Base-by-base conservation (phyloP, 2,797 vertebrate species). In the Chaenodraco wilsoni region DNA sequence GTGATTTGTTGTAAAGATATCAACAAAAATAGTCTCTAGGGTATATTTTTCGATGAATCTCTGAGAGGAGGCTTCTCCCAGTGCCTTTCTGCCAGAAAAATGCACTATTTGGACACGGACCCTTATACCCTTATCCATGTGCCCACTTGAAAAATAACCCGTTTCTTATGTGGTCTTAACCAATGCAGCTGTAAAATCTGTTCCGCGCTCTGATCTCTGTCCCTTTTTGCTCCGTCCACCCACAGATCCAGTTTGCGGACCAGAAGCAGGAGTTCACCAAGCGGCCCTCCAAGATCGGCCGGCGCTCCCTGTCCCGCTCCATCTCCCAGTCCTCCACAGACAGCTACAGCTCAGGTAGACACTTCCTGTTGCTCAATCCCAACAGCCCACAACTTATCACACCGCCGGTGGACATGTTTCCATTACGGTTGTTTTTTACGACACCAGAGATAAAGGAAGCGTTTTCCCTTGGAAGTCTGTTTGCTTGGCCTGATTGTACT, bases 181-280 rank as follows among this genome's bases (percentile, higher is more conserved):
- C 1, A 11, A 40, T 15, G 6, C 45, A 10, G 3, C 37, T 15
- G 12, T 46, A 17, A 37, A 58, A 63, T 46, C 31, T 7, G 15
- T 49, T 62, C 15, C 0, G 15, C 56, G 11, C 73, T 64, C 65
- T 84, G 68, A 71, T 69, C 45, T 68, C 33, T 27, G 3, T 21
- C 40, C 15, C 2, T 19, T 17, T 19, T 14, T 68, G n/a, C 11
- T 27, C 44, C 45, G 59, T 81, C 44, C 59, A 1, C 65, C 71
- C 69, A 33, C 96, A 99, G 96, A 99, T 99, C 93, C 98, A 99
- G 83, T 99, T 99, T 86, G 98, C 98, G 8, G 98, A 99, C 93
- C 98, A 99, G 83, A 99, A 99, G 84, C 96, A 98, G 81, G 98
- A 99, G 83, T 99, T 99, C 90, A 99, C 97, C 95, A 99, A 99